Percentiles rank a stretch among this genome's conserved stretches.
These are phyloP conservation scores for Nipponacmea schrenckii DNA, from an alignment of 2,888 invertebrate species.

Conservation along the genomic window DNA sequence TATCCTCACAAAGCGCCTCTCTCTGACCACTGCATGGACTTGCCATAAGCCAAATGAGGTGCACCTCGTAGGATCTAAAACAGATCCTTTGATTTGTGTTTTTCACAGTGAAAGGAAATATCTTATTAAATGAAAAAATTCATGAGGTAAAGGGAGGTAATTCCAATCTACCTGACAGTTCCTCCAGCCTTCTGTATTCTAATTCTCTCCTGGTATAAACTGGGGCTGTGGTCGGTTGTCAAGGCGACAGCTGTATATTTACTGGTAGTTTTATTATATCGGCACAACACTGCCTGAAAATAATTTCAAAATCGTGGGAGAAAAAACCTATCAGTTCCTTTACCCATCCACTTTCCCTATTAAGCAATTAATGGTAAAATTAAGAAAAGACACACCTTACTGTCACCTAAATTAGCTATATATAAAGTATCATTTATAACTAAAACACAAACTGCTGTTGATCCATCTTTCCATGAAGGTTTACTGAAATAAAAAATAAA, in stretches of 20 bases:
- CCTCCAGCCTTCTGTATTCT: slow-evolving; percentile 71
- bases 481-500: slow-evolving; percentile 68
- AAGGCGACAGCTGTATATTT: slow-evolving; percentile 65
- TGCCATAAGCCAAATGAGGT: too few species aligned
- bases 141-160: too few species aligned
- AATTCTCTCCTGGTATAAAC: slow-evolving; percentile 70
- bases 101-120: too few species aligned
- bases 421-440: slow-evolving; percentile 69
- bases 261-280: slow-evolving; percentile 58
- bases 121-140: too few species aligned
- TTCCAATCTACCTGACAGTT: slow-evolving; percentile 66
- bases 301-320: neutral
- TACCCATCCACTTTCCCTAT: neutral
- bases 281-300: slow-evolving; percentile 67
- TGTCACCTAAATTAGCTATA: slow-evolving; percentile 71
- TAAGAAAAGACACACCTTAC: slow-evolving; percentile 70
- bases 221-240: slow-evolving; percentile 70
- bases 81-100: too few species aligned
- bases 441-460: slow-evolving; percentile 70
- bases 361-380: too few species aligned
- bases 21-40: too few species aligned
- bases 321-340: too few species aligned
- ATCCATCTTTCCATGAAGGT: slow-evolving; percentile 72
- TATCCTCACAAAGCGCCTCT: too few species aligned
- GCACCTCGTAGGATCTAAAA: too few species aligned